Base-by-base conservation (phyloP, 1,140 invertebrate genomes). In the Oryzaephilus surinamensis region DNA sequence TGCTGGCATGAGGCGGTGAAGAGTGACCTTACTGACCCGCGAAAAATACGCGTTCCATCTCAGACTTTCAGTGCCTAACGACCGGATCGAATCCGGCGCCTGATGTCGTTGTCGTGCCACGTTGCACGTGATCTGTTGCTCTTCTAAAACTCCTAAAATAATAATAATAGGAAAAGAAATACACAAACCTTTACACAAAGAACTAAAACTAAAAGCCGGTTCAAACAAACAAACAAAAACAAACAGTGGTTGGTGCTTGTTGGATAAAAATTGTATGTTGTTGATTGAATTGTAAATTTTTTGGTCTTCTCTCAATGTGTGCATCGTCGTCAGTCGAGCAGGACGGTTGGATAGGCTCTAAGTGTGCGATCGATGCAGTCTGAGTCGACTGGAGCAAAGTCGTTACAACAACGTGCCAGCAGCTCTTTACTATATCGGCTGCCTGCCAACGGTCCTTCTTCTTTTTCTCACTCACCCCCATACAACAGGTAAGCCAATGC, bases 281-380 rank as follows among this genome's bases (percentile, higher is more conserved):
- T n/a, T n/a, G n/a, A n/a, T n/a, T n/a, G n/a, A n/a, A n/a, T n/a
- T n/a, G n/a, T n/a, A n/a, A n/a, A n/a, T n/a, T n/a, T n/a, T n/a
- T n/a, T n/a, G n/a, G n/a, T n/a, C n/a, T n/a, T n/a, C n/a, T n/a
- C n/a, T n/a, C n/a, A n/a, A n/a, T n/a, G n/a, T n/a, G n/a, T n/a
- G n/a, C n/a, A n/a, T 13, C 35, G 28, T 38, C 32, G 28, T 18
- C 26, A 37, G 29, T 41, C 41, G 29, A 36, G 17, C 27, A 40
- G 42, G 37, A 51, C 45, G 24, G 36, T 8, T 42, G 39, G 41
- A 35, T 47, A 42, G 46, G 42, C 38, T 42, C 56, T n/a, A n/a
- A n/a, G n/a, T n/a, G n/a, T n/a, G n/a, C n/a, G 56, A 60, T 58
- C 56, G 58, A 60, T 60, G 54, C 48, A 50, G 53, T 52, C 54